phyloP scores from a whole-genome alignment of 2,888 invertebrate genomes.

The Polydrusus tereticollis region DNA sequence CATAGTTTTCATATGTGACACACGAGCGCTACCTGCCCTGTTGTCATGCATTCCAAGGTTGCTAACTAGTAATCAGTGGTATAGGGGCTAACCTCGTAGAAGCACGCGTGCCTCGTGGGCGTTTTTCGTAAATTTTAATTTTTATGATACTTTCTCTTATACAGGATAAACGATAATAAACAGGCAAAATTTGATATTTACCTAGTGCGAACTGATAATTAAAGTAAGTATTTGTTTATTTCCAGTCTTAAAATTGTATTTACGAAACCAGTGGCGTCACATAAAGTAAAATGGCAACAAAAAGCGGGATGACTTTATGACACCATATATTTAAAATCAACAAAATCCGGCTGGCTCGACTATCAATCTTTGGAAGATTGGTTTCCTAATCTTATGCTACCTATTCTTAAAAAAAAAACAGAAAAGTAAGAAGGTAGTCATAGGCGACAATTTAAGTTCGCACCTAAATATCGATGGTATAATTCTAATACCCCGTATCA shows the following conservation, averaged over 20 bases:
- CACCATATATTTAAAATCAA: not conserved
- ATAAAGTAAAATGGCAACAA: not conserved
- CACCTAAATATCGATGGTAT: conserved; percentile 49
- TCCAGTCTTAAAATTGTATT: not conserved
- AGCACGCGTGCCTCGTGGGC: not conserved
- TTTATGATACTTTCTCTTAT: not conserved
- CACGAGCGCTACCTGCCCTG: not conserved
- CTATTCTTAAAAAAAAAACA: conserved; percentile 50
- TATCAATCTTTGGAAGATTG: conserved; percentile 47
- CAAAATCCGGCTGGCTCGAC: conserved; percentile 46
- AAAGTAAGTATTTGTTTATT: not conserved
- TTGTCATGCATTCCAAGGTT: not conserved
- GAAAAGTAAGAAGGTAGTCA: conserved; percentile 46
- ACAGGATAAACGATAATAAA: not conserved
- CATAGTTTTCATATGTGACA: not conserved
- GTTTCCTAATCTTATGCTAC: conserved; percentile 49
- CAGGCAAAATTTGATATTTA: not conserved
- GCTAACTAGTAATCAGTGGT: not conserved
- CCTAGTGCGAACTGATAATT: not conserved
- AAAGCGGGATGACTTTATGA: not conserved
- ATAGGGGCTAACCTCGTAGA: not conserved
- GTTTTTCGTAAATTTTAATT: not conserved
- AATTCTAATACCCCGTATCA: too few species aligned
- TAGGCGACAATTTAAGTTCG: conserved; percentile 50
- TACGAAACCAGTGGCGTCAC: not conserved